A percentile compares a stretch with the other conserved stretches of the same genome.
Evolutionary conservation across 2,888 invertebrate genomes (phyloP).

Genomic region (Neoitamus cyanurus): DNA sequence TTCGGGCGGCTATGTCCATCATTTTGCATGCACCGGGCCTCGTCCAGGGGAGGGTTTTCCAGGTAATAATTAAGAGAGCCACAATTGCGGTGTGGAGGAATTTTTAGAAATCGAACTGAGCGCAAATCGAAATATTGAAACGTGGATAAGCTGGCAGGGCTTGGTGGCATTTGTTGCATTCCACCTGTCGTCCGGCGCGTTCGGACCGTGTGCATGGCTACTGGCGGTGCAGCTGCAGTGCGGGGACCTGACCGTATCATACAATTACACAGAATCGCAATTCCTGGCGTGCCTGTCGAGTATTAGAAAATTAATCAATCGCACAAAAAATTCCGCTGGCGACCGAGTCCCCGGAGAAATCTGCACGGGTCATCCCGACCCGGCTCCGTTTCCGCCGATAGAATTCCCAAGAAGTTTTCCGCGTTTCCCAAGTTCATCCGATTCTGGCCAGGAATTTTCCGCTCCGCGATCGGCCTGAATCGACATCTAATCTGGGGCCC

Average conservation of each 20-base stretch:
- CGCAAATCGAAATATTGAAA: constrained; percentile 34
- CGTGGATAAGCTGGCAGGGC: neutral
- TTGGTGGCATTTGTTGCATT: constrained; percentile 30
- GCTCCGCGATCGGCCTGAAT: neutral
- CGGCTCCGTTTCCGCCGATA: neutral
- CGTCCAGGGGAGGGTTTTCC: neutral
- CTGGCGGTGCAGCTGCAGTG: neutral
- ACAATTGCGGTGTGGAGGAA: constrained; percentile 15
- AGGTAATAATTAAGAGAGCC: neutral
- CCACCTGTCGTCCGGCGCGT: constrained; percentile 16
- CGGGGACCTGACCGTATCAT: constrained; percentile 13
- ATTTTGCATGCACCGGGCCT: constrained; percentile 10
- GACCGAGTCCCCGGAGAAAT: neutral
- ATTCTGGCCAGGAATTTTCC: constrained; percentile 2
- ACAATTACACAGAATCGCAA: constrained; percentile 45
- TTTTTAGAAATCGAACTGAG: constrained; percentile 23
- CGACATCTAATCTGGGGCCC: neutral
- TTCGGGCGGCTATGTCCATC: neutral
- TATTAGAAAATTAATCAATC: constrained; percentile 52
- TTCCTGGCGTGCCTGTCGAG: constrained; percentile 49
- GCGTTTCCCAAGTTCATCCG: constrained; percentile 6
- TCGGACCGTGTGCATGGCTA: neutral
- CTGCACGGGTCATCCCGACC: neutral
- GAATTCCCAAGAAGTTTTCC: constrained; percentile 9
- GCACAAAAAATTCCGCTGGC: constrained; percentile 45